Percentiles rank a stretch among this genome's conserved stretches.
Conservation (phyloP, 1,140 invertebrate genomes). For the Heliconius eleuchia region DNA sequence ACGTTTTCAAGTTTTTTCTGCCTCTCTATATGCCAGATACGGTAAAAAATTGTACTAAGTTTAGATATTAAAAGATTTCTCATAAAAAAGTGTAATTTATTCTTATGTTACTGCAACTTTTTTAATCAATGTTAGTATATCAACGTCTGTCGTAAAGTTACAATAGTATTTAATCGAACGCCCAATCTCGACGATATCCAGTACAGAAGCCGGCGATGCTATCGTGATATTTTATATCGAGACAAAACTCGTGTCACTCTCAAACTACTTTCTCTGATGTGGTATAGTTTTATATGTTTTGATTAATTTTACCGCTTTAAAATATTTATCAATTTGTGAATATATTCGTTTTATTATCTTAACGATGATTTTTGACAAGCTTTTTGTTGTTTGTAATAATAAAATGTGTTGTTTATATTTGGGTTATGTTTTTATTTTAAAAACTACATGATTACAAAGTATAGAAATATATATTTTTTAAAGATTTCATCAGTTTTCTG, state of each 20-base stretch:
- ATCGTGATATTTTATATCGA: constrained; percentile 13
- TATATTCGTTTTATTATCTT: background rate
- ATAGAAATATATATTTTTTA: too few species aligned
- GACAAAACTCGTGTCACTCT: background rate
- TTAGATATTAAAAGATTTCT: background rate
- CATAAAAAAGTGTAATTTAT: background rate
- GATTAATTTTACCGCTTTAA: background rate
- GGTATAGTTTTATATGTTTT: background rate
- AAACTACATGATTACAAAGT: too few species aligned
- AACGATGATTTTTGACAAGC: background rate
- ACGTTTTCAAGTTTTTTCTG: too few species aligned
- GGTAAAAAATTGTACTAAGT: too few species aligned
- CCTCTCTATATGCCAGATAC: too few species aligned
- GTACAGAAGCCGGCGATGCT: constrained; percentile 29
- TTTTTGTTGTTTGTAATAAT: too few species aligned
- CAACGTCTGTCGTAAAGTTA: constrained; percentile 10
- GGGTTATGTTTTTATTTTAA: too few species aligned
- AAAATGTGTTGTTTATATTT: too few species aligned
- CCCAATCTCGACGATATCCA: constrained; percentile 23
- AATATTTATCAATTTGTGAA: background rate
- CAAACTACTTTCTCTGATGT: constrained; percentile 27
- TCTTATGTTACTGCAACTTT: constrained; percentile 18
- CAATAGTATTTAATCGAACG: constrained; percentile 20
- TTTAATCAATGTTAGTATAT: constrained; percentile 5
- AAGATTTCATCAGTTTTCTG: background rate